Conservation (phyloP, 2,113 vertebrate species). For the Geococcyx californianus region DNA sequence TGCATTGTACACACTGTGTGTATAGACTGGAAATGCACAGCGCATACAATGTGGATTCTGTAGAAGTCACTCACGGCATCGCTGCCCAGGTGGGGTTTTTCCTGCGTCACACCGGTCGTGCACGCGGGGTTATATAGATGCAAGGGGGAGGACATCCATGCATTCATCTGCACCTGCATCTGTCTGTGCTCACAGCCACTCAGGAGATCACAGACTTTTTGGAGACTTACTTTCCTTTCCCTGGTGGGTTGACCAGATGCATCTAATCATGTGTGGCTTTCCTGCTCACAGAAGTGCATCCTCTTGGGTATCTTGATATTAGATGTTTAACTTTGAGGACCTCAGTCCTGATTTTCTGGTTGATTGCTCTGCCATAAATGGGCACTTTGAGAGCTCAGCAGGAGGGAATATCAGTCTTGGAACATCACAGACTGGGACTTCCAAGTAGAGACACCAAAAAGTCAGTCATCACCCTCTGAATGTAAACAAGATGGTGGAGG, state of each 20-base stretch:
- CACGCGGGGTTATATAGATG: accelerated
- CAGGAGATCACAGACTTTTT: not conserved
- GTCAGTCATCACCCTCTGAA: not conserved
- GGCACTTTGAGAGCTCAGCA: not conserved
- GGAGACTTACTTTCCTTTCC: not conserved
- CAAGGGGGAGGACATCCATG: not conserved
- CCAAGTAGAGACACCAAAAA: not conserved
- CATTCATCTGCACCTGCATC: not conserved
- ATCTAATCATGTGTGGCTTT: accelerated
- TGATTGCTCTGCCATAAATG: not conserved
- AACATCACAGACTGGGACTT: not conserved
- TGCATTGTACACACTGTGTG: constrained; percentile 99
- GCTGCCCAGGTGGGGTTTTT: not conserved
- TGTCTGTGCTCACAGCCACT: too few relatives aligned
- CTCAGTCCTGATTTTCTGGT: not conserved
- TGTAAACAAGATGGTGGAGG: not conserved
- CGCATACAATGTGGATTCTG: constrained; percentile 97
- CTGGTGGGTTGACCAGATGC: not conserved
- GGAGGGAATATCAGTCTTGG: not conserved
- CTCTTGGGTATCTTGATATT: not conserved
- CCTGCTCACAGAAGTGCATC: not conserved
- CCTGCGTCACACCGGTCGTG: not conserved
- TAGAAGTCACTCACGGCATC: constrained; percentile 52
- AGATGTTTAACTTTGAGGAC: not conserved
- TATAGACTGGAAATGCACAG: constrained; percentile 83